Evolutionary conservation across 2,797 vertebrate species (phyloP).

Genomic region (Ctenosaura bakeri): DNA sequence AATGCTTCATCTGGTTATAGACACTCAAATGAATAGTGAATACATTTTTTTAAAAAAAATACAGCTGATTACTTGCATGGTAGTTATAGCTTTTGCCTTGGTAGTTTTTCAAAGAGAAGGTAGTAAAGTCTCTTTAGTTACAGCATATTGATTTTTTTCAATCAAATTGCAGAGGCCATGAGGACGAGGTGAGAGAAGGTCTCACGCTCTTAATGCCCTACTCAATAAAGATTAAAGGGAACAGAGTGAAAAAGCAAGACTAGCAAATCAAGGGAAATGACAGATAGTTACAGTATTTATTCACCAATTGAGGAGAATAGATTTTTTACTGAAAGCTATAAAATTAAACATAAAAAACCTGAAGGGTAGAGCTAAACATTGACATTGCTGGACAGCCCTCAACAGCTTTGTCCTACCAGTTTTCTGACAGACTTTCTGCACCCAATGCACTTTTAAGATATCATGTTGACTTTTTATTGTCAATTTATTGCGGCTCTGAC

Average conservation of each 20-base stretch:
- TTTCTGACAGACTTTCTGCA: neutral
- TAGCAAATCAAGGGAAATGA: constrained; percentile 63
- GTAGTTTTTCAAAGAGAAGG: constrained; percentile 63
- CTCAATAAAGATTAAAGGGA: constrained; percentile 73
- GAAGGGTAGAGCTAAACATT: constrained; percentile 41
- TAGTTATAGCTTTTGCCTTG: constrained; percentile 4
- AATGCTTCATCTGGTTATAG: neutral
- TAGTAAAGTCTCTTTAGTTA: constrained; percentile 69
- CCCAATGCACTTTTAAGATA: constrained; percentile 15
- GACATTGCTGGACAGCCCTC: constrained; percentile 56
- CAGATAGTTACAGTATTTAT: constrained; percentile 64
- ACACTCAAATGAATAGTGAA: neutral
- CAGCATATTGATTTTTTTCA: constrained; percentile 67
- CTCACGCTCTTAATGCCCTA: constrained; percentile 63
- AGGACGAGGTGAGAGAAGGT: constrained; percentile 51
- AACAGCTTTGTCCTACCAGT: neutral
- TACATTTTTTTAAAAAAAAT: neutral
- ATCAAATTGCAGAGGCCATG: constrained; percentile 57
- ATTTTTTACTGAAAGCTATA: constrained; percentile 58
- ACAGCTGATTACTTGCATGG: constrained; percentile 39
- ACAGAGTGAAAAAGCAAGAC: constrained; percentile 32
- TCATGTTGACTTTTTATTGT: constrained; percentile 1
- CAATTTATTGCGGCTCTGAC: neutral
- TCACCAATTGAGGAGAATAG: constrained; percentile 55
- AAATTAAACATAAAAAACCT: constrained; percentile 57